A percentile compares a stretch with the other conserved stretches of the same genome.
These are phyloP conservation scores for Athene cunicularia DNA, from an alignment of 2,113 vertebrate genomes.

Conservation along the genomic window DNA sequence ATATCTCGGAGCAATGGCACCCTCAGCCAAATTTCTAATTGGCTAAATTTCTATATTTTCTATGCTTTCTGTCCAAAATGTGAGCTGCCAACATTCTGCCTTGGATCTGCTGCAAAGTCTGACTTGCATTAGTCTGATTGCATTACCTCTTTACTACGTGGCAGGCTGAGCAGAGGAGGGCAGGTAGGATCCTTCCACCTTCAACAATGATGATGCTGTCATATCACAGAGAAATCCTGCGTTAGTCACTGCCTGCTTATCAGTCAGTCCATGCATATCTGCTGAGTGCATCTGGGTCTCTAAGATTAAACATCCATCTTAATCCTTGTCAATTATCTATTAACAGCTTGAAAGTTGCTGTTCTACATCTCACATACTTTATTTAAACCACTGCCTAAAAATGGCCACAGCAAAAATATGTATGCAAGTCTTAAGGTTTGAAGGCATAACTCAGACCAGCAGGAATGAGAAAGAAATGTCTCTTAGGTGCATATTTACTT, in stretches of 20 bases:
- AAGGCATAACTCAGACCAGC: not conserved
- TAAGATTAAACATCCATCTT: not conserved
- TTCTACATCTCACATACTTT: not conserved
- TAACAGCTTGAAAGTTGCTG: not conserved
- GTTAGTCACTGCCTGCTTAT: not conserved
- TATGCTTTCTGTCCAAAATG: not conserved
- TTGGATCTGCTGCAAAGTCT: not conserved
- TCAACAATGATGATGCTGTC: not conserved
- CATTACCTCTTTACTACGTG: not conserved
- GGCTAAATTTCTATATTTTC: not conserved
- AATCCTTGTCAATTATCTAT: not conserved
- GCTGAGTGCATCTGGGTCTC: not conserved
- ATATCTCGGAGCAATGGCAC: not conserved
- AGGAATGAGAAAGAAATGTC: not conserved
- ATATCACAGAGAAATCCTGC: not conserved
- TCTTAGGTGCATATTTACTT: not conserved
- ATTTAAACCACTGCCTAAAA: not conserved
- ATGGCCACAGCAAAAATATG: not conserved
- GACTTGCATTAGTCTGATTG: not conserved
- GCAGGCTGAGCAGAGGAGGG: not conserved
- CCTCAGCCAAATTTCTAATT: not conserved
- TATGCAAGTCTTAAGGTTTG: not conserved
- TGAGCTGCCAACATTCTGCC: not conserved
- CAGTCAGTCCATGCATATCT: not conserved
- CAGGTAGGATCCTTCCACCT: not conserved